Conservation (phyloP, 1,140 invertebrate genomes). For the Orchestia grillus region DNA sequence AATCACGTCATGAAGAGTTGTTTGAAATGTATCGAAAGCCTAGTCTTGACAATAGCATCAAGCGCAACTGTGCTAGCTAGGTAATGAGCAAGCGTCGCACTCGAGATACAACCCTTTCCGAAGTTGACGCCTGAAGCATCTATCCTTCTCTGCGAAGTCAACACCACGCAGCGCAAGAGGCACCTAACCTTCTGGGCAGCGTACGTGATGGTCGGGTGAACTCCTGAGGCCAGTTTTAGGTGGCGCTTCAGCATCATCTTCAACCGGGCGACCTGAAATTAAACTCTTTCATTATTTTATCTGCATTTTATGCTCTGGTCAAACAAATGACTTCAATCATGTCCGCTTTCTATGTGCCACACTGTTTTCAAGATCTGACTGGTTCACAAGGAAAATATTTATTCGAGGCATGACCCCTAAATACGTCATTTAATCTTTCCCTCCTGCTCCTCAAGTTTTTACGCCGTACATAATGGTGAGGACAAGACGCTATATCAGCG, state of each 20-base stretch:
- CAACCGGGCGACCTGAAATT: slow-evolving; percentile 14
- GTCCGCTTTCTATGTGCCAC: too few species aligned
- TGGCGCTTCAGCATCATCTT: slow-evolving; percentile 49
- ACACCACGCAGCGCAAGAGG: not conserved
- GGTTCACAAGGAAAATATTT: too few species aligned
- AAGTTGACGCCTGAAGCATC: not conserved
- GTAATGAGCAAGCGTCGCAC: not conserved
- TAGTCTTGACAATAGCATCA: not conserved
- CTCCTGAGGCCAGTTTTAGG: not conserved
- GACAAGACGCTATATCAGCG: too few species aligned
- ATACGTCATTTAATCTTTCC: too few species aligned
- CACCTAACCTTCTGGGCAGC: not conserved
- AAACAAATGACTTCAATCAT: too few species aligned
- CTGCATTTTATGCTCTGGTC: too few species aligned
- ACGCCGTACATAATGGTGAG: too few species aligned
- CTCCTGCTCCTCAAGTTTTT: too few species aligned
- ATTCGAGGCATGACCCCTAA: too few species aligned
- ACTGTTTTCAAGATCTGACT: too few species aligned
- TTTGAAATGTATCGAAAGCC: not conserved
- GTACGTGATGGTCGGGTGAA: slow-evolving; percentile 27
- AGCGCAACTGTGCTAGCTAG: not conserved
- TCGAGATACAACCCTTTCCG: not conserved
- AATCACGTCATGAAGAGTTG: too few species aligned
- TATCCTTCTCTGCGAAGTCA: not conserved
- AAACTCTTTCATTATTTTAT: not conserved